A percentile compares a stretch with the other conserved stretches of the same genome.
Evolutionary conservation across 2,797 vertebrate genomes (phyloP).

Genomic region (Brachyrhaphis roseni): DNA sequence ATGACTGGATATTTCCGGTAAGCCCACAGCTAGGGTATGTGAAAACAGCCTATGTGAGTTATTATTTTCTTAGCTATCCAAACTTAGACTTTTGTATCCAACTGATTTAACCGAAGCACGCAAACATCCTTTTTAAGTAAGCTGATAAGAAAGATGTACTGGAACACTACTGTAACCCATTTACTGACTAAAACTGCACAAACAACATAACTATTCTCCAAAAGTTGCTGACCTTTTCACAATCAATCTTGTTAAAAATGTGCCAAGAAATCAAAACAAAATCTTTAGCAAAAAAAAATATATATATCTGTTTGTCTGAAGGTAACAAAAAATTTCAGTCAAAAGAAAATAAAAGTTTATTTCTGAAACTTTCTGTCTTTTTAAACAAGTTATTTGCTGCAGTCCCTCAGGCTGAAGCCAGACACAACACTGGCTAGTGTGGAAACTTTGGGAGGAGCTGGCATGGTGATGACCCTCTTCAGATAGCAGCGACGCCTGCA

Average conservation of each 20-base stretch:
- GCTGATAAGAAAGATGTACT: too few species aligned
- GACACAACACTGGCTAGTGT: not conserved
- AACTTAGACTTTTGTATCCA: too few species aligned
- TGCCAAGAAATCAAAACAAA: not conserved
- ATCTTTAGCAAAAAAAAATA: not conserved
- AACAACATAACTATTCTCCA: too few species aligned
- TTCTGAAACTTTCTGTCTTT: not conserved
- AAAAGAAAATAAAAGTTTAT: not conserved
- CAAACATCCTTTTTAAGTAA: too few species aligned
- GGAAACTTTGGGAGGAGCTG: not conserved
- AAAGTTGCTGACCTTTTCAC: not conserved
- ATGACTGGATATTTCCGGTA: too few species aligned
- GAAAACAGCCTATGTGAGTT: too few species aligned
- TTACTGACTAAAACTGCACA: too few species aligned
- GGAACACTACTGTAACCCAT: too few species aligned
- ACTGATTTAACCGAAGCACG: too few species aligned
- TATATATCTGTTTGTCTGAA: not conserved
- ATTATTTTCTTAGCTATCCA: too few species aligned
- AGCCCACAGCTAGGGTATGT: too few species aligned
- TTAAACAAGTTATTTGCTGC: not conserved
- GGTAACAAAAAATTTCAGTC: not conserved
- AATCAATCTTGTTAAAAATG: not conserved
- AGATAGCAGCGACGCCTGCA: not conserved
- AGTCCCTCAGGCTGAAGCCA: constrained; percentile 1
- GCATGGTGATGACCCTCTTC: constrained; percentile 9